Evolutionary conservation across 2,888 invertebrate genomes (phyloP), one percentile per base, ranked within the genome.

Genomic region (Napeogenes inachia): DNA sequence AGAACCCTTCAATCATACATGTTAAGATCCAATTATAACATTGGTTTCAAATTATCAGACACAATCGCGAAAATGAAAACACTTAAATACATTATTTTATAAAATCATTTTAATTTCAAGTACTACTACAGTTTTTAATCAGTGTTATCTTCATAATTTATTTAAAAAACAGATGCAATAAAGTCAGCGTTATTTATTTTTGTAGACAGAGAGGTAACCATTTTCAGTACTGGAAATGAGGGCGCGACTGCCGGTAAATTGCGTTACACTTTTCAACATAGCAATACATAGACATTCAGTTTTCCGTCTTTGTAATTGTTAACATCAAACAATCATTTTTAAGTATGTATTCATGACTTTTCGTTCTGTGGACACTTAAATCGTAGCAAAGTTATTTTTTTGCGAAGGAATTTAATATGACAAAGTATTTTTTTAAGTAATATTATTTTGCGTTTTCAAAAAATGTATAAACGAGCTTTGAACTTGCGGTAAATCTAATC

Each of bases 191-290:
- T 10, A 30, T 50, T 30, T 50, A 30, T 50, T 61, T 57, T 47
- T 53, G 38, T 53, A 58, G 21, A 60, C 53, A 46, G 71, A 70
- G 71, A 72, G 73, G 78, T 76, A 81, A 82, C 81, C 80, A 82
- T 82, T 85, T 81, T 74, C 75, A 75, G 75, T 75, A 77, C 78
- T 75, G 75, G 75, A 78, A 79, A 76, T 65, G 79, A 77, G 78
- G 75, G 75, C 73, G 74, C 75, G 71, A 68, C 67, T 67, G 68
- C 75, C 75, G 73, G 72, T 73, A 74, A 82, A 82, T 78, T 79
- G 70, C 75, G 72, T 82, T 82, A 79, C 71, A 73, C 67, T 65
- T 64, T 66, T 60, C 64, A 56, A 66, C 60, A 66, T 67, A 65
- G 64, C 68, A 66, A 66, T 70, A 68, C 59, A 59, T 66, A 63